Evolutionary conservation across 2,797 vertebrate genomes (phyloP), one percentile per base, ranked within the genome.

Genomic region (Hippocampus kuda): DNA sequence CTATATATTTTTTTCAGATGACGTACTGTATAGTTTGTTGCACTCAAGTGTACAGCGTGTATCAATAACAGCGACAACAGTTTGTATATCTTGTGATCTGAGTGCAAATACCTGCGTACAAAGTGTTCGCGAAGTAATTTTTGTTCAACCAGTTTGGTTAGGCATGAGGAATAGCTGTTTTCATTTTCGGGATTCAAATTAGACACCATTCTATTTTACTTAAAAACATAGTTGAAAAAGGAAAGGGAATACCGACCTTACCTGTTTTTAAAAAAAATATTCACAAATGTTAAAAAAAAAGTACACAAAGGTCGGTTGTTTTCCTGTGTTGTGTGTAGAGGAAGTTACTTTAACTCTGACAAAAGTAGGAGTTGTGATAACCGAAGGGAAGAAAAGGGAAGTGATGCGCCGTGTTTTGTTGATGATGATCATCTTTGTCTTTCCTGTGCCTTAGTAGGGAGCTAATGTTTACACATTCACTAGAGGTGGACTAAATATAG

Each of bases 321-420:
- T 72, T 61, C 69, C 61, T 72, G 67, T 64, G 62, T 65, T 27
- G 66, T 69, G 68, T 79, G 74, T 66, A 78, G 65, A 81, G 79
- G 82, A 88, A 87, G 84, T 85, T 87, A 76, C 84, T 84, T 88
- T 82, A 88, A 49, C 6, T 4, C 68, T 75, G 71, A 74, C 79
- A 78, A 78, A 77, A 78, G 42, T 54, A 51, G 74, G 79, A 86
- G 72, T 85, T 87, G 80, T 83, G 82, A 85, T 88, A 87, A 83
- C 76, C 66, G 63, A 78, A 77, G 60, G 59, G 81, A 59, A 34
- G 68, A 81, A 88, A 84, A 70, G 54, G 70, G 84, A 86, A 86
- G 75, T 79, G 77, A 75, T 81, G 70, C 70, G 26, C 66, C 73
- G 73, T 79, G 54, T 57, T 67, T 71, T 75, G 72, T 72, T 72